These are phyloP conservation scores for Lithobates pipiens DNA, from an alignment of 2,797 vertebrate species.

Conservation along the genomic window DNA sequence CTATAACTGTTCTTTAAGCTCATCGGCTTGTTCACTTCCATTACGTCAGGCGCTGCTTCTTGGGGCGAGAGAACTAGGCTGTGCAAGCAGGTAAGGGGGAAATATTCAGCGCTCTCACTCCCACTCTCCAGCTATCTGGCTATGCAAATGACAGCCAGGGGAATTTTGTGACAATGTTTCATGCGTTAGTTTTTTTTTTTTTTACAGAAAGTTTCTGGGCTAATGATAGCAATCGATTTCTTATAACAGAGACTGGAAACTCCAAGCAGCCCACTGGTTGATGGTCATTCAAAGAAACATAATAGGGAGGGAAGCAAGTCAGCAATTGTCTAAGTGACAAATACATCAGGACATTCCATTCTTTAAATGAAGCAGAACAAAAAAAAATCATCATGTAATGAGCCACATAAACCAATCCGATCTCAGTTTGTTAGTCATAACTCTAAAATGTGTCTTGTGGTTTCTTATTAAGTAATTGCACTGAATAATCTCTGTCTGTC, in stretches of 20 bases:
- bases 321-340: background rate
- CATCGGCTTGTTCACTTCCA: conserved; percentile 29
- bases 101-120: conserved; percentile 2
- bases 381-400: too few species aligned
- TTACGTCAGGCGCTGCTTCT: conserved; percentile 42
- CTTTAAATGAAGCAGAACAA: too few species aligned
- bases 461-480: too few species aligned
- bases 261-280: conserved; percentile 20
- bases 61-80: background rate
- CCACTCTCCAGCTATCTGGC: conserved; percentile 16
- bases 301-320: background rate
- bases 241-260: conserved; percentile 30
- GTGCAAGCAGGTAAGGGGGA: conserved; percentile 42
- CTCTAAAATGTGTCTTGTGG: too few species aligned
- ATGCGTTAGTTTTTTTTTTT: conserved; percentile 4
- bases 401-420: too few species aligned
- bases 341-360: too few species aligned
- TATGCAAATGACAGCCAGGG: conserved; percentile 54
- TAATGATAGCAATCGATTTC: conserved; percentile 30
- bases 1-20: background rate
- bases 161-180: conserved; percentile 28
- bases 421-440: too few species aligned
- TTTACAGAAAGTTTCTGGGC: conserved; percentile 26
- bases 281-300: background rate
- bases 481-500: too few species aligned